Evolutionary conservation across 2,888 invertebrate genomes (phyloP).

Genomic region (Antheraea assamensis): DNA sequence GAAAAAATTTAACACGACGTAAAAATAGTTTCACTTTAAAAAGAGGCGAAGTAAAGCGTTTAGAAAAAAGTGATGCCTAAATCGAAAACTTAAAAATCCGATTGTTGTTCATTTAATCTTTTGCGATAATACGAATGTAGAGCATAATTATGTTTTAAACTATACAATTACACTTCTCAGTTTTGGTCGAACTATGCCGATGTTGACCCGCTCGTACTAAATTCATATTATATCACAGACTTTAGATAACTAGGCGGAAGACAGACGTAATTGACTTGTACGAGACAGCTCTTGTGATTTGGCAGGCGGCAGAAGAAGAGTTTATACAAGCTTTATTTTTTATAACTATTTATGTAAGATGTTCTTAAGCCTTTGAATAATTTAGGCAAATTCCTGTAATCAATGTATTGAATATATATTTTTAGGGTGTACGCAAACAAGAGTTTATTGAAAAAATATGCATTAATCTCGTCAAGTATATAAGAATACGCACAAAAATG

Average conservation of each 20-base stretch:
- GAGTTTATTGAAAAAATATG: no score
- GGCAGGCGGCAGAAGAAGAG: slow-evolving; percentile 17
- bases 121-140: slow-evolving; percentile 53
- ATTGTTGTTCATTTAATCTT: neutral
- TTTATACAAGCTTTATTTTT: neutral
- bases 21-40: neutral
- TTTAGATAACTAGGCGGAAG: slow-evolving; percentile 68
- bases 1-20: no score
- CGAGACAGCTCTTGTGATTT: slow-evolving; percentile 75
- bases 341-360: neutral
- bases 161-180: slow-evolving; percentile 67
- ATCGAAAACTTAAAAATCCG: neutral
- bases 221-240: slow-evolving; percentile 72
- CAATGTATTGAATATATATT: neutral
- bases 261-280: slow-evolving; percentile 79
- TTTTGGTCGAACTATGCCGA: slow-evolving; percentile 59
- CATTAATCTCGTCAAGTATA: no score
- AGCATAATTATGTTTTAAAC: slow-evolving; percentile 63
- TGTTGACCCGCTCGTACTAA: slow-evolving; percentile 48
- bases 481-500: no score
- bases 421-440: neutral
- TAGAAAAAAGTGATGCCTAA: neutral
- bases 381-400: neutral
- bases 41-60: neutral
- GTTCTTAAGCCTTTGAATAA: neutral